Conservation (phyloP, 2,888 invertebrate genomes). For the Branchellion lobata region DNA sequence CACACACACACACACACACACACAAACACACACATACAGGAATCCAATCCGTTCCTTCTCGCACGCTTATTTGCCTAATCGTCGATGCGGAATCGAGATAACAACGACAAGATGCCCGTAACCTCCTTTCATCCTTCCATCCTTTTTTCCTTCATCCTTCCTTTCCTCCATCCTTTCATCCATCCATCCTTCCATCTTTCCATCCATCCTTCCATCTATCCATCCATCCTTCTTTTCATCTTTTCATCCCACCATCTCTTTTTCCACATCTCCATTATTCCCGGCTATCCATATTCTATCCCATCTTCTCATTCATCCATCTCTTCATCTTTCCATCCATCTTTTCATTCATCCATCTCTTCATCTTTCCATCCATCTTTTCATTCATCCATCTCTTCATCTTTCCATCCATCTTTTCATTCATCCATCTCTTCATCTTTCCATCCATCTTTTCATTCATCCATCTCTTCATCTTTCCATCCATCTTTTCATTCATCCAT, state of each 20-base stretch:
- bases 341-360: background rate
- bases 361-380: conserved; percentile 1
- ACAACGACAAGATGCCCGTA: background rate
- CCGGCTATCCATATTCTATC: no score
- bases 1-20: background rate
- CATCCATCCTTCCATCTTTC: background rate
- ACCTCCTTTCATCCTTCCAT: background rate
- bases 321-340: conserved; percentile 5
- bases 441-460: background rate
- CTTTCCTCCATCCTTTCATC: background rate
- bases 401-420: no score
- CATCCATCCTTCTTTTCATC: conserved; percentile 6
- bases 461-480: no score
- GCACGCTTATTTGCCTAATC: conserved; percentile 16
- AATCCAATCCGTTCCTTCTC: background rate
- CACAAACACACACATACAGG: conserved; percentile 8
- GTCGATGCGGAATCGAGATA: conserved; percentile 12
- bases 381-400: background rate
- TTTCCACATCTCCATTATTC: background rate
- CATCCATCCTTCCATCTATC: conserved; percentile 4
- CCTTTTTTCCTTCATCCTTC: background rate
- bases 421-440: background rate
- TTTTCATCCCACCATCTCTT: background rate
- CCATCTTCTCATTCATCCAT: conserved; percentile 1
- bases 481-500: background rate